Conservation (phyloP, 2,113 vertebrate species). For the Lepus europaeus region DNA sequence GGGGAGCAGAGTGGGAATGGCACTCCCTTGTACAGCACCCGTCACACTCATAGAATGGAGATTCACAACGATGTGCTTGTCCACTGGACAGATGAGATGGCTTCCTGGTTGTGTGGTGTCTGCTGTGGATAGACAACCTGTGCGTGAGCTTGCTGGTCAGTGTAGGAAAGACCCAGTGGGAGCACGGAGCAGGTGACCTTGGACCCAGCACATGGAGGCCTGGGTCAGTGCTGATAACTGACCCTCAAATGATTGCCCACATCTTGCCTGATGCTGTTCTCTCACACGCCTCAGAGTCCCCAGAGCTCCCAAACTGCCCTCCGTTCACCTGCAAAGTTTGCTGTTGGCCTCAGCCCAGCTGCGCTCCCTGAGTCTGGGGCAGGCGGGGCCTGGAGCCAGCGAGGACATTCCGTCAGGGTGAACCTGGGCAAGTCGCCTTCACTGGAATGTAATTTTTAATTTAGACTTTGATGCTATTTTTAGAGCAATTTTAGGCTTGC, state of each 20-base stretch:
- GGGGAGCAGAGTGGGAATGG: background rate
- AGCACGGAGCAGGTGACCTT: too few relatives aligned
- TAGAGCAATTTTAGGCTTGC: background rate
- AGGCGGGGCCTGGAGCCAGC: background rate
- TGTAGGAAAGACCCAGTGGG: too few relatives aligned
- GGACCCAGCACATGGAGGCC: background rate
- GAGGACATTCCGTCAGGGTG: background rate
- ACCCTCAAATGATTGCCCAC: background rate
- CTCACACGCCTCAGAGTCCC: background rate
- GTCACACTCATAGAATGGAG: background rate
- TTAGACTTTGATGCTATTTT: background rate
- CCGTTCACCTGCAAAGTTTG: background rate
- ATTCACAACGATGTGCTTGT: background rate
- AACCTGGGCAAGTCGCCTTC: fast-evolving
- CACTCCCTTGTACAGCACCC: background rate
- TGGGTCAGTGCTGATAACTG: too few relatives aligned
- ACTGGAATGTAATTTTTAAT: background rate
- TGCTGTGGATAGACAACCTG: too few relatives aligned
- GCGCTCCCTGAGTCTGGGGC: background rate
- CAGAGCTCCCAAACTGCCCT: background rate
- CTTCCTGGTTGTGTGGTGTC: too few relatives aligned
- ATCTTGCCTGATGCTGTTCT: background rate
- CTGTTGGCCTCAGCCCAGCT: background rate
- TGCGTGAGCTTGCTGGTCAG: too few relatives aligned
- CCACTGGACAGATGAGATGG: too few relatives aligned